Evolutionary conservation across 2,113 vertebrate species (phyloP).

Genomic region (Elaphurus davidianus): DNA sequence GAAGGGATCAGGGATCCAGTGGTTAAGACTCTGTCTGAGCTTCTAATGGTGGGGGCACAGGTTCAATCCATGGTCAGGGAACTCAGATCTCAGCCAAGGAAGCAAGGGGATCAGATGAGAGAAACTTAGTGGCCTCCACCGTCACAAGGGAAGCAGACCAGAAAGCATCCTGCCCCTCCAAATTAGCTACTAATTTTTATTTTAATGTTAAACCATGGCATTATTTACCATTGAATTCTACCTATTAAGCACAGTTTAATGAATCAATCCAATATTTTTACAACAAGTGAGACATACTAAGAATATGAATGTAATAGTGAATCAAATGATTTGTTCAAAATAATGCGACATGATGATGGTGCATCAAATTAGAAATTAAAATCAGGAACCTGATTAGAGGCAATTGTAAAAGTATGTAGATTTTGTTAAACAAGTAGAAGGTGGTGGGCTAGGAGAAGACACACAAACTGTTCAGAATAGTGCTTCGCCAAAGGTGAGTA

Average conservation of each 20-base stretch:
- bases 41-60: neutral
- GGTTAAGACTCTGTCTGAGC: neutral
- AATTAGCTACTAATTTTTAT: neutral
- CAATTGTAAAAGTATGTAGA: neutral
- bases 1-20: neutral
- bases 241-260: conserved; percentile 42
- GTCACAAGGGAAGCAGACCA: neutral
- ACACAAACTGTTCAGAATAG: neutral
- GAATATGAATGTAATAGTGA: conserved; percentile 36
- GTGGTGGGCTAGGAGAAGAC: neutral
- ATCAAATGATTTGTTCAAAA: conserved; percentile 40
- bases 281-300: conserved; percentile 5
- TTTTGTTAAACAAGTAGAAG: neutral
- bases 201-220: conserved; percentile 19
- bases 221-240: conserved; percentile 12
- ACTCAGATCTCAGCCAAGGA: neutral
- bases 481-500: neutral
- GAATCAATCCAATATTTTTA: conserved; percentile 50
- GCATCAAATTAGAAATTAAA: conserved; percentile 52
- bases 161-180: neutral
- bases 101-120: neutral
- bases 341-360: neutral
- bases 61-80: neutral
- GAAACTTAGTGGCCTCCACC: neutral
- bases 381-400: conserved; percentile 34